Evolutionary conservation across 2,797 vertebrate species (phyloP), one percentile per base, ranked within the genome.

Genomic region (Spheniscus humboldti): DNA sequence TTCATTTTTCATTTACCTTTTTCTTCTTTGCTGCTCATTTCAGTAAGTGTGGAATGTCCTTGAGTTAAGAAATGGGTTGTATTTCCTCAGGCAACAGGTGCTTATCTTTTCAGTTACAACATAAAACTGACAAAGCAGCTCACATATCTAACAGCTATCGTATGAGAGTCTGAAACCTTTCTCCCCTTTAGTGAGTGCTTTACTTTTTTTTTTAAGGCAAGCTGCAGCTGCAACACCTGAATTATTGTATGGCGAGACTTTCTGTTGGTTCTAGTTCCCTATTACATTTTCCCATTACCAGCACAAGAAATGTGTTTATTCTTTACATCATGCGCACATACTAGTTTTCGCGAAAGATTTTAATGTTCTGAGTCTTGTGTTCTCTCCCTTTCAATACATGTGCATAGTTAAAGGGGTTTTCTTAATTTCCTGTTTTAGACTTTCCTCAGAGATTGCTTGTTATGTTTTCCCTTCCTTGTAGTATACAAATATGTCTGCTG

Each of bases 81-180:
- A 77, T 97, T 98, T 97, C 97, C 92, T 93, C 88, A 9, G 68
- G 97, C 96, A 96, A 95, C 97, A 98, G 97, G 97, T 98, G 97
- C 96, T 95, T 87, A n/a, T 97, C 95, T 96, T 81, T 85, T 71
- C 30, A 31, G 85, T 95, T 97, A 35, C 20, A 37, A 86, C 91
- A 91, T 75, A 96, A 80, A 92, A 90, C 96, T 79, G 48, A 71
- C 85, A 92, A 77, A 97, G 92, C 60, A 27, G 96, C 94, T 97
- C 96, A 93, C 64, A 48, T 92, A 92, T 92, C 95, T 94, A 93
- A 95, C 91, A 95, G 95, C 94, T 95, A 94, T 92, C 33, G 2
- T 62, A 76, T 41, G 89, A 92, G 96, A 97, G 96, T 71, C 85
- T 92, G 85, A 97, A 97, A 94, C 94, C 91, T 50, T 23, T 24